Evolutionary conservation across 2,888 invertebrate genomes (phyloP).

Genomic region (Caenorhabditis sp.): DNA sequence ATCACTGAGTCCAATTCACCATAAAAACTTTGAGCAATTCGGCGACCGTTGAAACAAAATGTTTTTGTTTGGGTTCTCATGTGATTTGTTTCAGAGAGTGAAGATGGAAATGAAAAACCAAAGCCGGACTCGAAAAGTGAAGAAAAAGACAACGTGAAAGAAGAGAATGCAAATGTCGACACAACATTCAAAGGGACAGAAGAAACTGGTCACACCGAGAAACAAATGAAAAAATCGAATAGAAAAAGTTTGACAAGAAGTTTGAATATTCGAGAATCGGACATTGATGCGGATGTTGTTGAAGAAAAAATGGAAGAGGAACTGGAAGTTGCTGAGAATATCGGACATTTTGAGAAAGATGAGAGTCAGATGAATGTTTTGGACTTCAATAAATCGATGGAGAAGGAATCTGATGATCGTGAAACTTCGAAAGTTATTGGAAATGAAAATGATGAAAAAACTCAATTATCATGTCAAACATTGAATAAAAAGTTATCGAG

Average conservation of each 20-base stretch:
- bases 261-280: constrained; percentile 38
- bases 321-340: constrained; percentile 20
- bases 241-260: constrained; percentile 38
- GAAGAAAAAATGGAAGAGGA: constrained; percentile 16
- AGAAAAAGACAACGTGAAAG: constrained; percentile 6
- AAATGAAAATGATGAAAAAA: not conserved
- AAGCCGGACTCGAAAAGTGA: not conserved
- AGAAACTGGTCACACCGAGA: constrained; percentile 34
- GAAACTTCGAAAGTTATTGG: constrained; percentile 6
- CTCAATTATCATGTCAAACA: constrained; percentile 12
- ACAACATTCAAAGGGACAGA: constrained; percentile 20
- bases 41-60: too few relatives aligned
- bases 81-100: constrained; percentile 28
- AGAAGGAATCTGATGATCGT: constrained; percentile 5
- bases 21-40: too few relatives aligned
- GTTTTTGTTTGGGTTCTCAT: too few relatives aligned
- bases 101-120: constrained; percentile 11
- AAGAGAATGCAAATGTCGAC: constrained; percentile 17
- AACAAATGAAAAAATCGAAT: constrained; percentile 28
- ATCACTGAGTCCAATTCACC: too few relatives aligned
- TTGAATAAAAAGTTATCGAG: constrained; percentile 22
- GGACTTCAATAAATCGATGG: constrained; percentile 14
- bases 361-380: constrained; percentile 8
- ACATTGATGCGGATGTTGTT: constrained; percentile 38
- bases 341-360: not conserved